Evolutionary conservation across 2,888 invertebrate genomes (phyloP).

Genomic region (Nomada flava): DNA sequence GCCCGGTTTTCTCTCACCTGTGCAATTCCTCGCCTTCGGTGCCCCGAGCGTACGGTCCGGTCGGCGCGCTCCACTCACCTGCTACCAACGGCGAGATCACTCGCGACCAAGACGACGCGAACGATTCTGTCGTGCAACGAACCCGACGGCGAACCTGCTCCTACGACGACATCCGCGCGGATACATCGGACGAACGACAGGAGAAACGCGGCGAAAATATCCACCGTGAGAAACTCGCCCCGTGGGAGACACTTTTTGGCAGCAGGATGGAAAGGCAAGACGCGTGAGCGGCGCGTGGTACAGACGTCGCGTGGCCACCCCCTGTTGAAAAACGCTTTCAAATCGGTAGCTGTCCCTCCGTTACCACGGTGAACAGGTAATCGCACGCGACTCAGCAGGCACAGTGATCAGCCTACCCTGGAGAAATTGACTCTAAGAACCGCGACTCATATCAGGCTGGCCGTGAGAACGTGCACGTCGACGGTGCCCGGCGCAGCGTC

Average conservation of each 20-base stretch:
- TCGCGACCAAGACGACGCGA: not conserved
- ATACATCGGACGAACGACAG: not conserved
- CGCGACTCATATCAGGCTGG: slow-evolving; percentile 28
- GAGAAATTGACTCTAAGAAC: slow-evolving; percentile 22
- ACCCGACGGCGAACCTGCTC: too few species aligned
- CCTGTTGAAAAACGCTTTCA: slow-evolving; percentile 3
- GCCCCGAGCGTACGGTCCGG: not conserved
- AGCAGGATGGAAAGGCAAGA: slow-evolving; percentile 26
- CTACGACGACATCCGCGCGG: not conserved
- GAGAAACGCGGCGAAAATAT: not conserved
- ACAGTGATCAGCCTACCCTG: slow-evolving; percentile 22
- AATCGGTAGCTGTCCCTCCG: not conserved
- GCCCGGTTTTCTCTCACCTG: slow-evolving; percentile 61
- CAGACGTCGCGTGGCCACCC: slow-evolving; percentile 46
- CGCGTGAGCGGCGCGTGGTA: slow-evolving; percentile 60
- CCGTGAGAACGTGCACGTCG: slow-evolving; percentile 55
- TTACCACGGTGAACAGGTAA: not conserved
- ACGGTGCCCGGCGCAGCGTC: slow-evolving; percentile 79
- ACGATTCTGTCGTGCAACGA: not conserved
- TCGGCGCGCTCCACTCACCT: slow-evolving; percentile 29
- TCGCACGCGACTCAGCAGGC: slow-evolving; percentile 26
- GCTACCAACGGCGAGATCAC: slow-evolving; percentile 32
- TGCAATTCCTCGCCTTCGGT: slow-evolving; percentile 52
- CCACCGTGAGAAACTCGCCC: not conserved
- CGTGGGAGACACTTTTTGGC: slow-evolving; percentile 26